These are phyloP conservation scores for Ictalurus punctatus DNA, from an alignment of 2,113 vertebrate genomes.

Conservation along the genomic window DNA sequence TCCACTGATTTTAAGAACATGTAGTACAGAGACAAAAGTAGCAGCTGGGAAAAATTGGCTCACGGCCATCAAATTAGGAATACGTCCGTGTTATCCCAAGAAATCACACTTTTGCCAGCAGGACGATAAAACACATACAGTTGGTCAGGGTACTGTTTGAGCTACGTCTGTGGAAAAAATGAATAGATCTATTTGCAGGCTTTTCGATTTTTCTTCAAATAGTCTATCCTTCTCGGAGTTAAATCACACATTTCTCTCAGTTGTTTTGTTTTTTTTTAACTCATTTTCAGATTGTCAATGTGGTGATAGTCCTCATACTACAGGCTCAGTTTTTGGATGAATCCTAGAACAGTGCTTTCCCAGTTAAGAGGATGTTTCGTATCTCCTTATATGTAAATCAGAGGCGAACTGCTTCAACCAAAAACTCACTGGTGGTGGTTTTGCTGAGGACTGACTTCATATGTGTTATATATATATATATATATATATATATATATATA, in stretches of 20 bases:
- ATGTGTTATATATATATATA: neutral
- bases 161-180: neutral
- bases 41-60: neutral
- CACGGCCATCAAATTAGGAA: neutral
- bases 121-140: neutral
- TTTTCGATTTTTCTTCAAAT: neutral
- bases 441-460: neutral
- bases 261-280: neutral
- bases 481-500: neutral
- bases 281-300: conserved; percentile 4
- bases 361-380: conserved; percentile 7
- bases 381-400: neutral
- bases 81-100: neutral
- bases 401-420: neutral
- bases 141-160: neutral
- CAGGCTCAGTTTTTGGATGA: neutral
- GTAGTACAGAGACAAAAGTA: neutral
- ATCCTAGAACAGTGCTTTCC: neutral
- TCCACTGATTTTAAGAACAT: neutral
- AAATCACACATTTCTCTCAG: neutral
- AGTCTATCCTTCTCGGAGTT: neutral
- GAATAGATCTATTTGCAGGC: neutral
- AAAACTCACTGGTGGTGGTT: neutral
- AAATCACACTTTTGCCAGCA: neutral
- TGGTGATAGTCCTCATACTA: neutral